Evolutionary conservation across 2,113 vertebrate genomes (phyloP).

Genomic region (Microcebus tavaratra): DNA sequence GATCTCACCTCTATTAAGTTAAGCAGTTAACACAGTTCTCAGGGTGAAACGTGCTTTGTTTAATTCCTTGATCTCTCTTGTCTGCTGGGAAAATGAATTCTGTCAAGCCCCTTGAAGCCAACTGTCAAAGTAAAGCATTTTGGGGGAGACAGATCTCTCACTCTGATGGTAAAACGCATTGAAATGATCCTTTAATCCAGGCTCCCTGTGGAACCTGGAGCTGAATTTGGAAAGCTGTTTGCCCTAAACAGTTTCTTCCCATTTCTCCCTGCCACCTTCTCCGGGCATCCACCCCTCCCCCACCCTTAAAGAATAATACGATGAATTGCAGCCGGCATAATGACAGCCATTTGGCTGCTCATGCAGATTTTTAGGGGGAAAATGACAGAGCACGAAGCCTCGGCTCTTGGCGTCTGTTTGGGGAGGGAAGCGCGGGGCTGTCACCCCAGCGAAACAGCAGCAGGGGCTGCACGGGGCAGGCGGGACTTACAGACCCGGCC

Average conservation of each 20-base stretch:
- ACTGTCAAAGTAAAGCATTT: conserved; percentile 77
- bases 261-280: not conserved
- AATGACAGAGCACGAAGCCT: conserved; percentile 32
- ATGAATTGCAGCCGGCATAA: not conserved
- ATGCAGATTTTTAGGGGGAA: not conserved
- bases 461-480: rapidly evolving
- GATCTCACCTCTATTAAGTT: conserved; percentile 17
- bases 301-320: not conserved
- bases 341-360: conserved; percentile 57
- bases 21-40: conserved; percentile 54
- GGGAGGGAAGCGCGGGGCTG: not conserved
- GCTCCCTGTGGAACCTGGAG: conserved; percentile 59
- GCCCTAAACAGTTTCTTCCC: not conserved
- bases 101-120: conserved; percentile 75
- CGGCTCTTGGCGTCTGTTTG: not conserved
- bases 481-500: rapidly evolving
- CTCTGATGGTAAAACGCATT: conserved; percentile 79
- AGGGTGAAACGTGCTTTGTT: conserved; percentile 53
- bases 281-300: not conserved
- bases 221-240: conserved; percentile 68
- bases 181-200: conserved; percentile 77
- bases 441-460: not conserved
- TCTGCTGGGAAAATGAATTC: conserved; percentile 77
- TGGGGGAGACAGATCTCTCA: conserved; percentile 71
- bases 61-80: conserved; percentile 65